These are phyloP conservation scores for Taurulus bubalis DNA, from an alignment of 2,113 vertebrate genomes.

Conservation along the genomic window DNA sequence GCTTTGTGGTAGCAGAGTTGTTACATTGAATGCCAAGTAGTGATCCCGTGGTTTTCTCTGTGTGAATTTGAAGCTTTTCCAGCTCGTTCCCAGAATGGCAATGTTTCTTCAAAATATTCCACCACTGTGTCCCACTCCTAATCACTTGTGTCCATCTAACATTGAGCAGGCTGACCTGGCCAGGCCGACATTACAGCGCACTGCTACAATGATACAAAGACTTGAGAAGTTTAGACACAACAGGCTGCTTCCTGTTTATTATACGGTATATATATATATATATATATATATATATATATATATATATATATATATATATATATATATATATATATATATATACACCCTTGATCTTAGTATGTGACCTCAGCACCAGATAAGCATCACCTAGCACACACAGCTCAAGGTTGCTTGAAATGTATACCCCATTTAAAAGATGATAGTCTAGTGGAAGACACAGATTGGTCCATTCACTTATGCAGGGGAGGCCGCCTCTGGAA, in stretches of 20 bases:
- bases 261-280: neutral
- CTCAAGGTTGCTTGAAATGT: slow-evolving; percentile 78
- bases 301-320: too few relatives aligned
- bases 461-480: slow-evolving; percentile 67
- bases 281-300: too few relatives aligned
- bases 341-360: slow-evolving; percentile 50
- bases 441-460: slow-evolving; percentile 49
- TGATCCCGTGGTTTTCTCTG: slow-evolving; percentile 25
- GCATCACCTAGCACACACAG: slow-evolving; percentile 66
- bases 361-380: slow-evolving; percentile 72
- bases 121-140: slow-evolving; percentile 29
- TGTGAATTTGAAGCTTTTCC: slow-evolving; percentile 34
- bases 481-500: slow-evolving; percentile 63
- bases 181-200: slow-evolving; percentile 1
- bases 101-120: slow-evolving; percentile 24
- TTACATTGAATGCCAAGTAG: slow-evolving; percentile 57
- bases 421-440: slow-evolving; percentile 64
- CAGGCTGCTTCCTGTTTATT: slow-evolving; percentile 14
- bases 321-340: too few relatives aligned
- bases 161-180: slow-evolving; percentile 55
- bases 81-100: slow-evolving; percentile 6
- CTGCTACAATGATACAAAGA: slow-evolving; percentile 52
- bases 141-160: slow-evolving; percentile 65
- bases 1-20: slow-evolving; percentile 52
- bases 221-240: slow-evolving; percentile 5